Evolutionary conservation across 2,888 invertebrate species (phyloP), one percentile per base, ranked within the genome.

Genomic region (Aphidoletes aphidimyza): DNA sequence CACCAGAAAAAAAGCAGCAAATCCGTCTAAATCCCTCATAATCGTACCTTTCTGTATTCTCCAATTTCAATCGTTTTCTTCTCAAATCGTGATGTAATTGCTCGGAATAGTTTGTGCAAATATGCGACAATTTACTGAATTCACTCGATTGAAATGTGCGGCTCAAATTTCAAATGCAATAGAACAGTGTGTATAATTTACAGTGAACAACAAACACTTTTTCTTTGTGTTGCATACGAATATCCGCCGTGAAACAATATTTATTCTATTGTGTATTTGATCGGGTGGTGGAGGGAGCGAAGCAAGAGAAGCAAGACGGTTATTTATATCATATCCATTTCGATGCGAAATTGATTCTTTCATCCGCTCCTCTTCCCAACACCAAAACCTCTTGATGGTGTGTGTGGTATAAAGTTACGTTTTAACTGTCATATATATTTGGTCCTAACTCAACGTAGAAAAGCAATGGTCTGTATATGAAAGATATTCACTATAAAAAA

Each of bases 401-500:
- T 69, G 81, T 81, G 37, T 81, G 81, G 81, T 81, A 37, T 81
- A 37, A 81, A 69, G n/a, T 69, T 69, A 69, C 69, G 34, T 69
- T 69, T 30, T 69, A 30, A 11, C 69, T 69, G 34, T 30, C 26
- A 26, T 22, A 54, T 19, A 30, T 30, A 69, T 14, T 30, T 9
- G n/a, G 54, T n/a, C 54, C 22, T 22, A 22, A 54, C 22, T 22
- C 3, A 54, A 54, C 54, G 39, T 8, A 39, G 47, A 47, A 47
- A 17, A 47, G 47, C 2, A 47, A 19, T 17, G 47, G 17, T 14
- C 42, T n/a, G n/a, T n/a, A n/a, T n/a, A n/a, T n/a, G n/a, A n/a
- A n/a, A n/a, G n/a, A n/a, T n/a, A n/a, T n/a, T n/a, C 5, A 39
- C 5, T 8, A 39, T 8, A 39, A 39, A 39, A 39, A 39, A 39